These are phyloP conservation scores for Alviniconcha strummeri DNA, from an alignment of 2,888 invertebrate species.

Conservation along the genomic window DNA sequence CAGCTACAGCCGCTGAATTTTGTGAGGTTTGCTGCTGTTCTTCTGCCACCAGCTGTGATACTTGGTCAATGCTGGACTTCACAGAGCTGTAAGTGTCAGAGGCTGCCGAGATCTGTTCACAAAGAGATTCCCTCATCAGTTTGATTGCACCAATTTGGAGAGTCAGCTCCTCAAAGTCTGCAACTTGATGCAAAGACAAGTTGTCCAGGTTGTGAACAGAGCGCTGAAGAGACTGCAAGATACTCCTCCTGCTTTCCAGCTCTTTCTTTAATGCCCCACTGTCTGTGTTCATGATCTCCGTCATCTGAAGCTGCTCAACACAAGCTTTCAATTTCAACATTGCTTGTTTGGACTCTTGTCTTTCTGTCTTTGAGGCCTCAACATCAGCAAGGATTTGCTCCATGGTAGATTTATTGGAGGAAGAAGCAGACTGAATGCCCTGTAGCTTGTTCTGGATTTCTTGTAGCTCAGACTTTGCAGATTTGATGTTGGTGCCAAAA, in stretches of 20 bases:
- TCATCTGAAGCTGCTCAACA: constrained; percentile 27
- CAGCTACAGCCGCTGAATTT: neutral
- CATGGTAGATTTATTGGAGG: neutral
- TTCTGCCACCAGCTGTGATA: constrained; percentile 5
- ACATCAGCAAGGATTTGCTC: constrained; percentile 14
- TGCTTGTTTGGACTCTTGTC: constrained; percentile 19
- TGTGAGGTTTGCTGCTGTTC: constrained; percentile 1
- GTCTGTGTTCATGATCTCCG: constrained; percentile 27
- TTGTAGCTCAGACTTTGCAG: constrained; percentile 8
- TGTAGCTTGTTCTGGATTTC: neutral
- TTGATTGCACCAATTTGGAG: constrained; percentile 5
- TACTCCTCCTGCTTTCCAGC: constrained; percentile 29
- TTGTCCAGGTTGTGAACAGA: constrained; percentile 13
- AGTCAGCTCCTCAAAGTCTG: constrained; percentile 17
- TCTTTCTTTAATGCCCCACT: constrained; percentile 19
- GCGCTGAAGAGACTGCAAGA: constrained; percentile 16
- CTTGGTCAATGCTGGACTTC: constrained; percentile 2
- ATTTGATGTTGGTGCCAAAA: constrained; percentile 22
- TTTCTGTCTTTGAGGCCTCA: constrained; percentile 13
- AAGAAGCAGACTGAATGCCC: constrained; percentile 2
- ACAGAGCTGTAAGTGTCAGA: neutral
- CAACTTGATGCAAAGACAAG: neutral
- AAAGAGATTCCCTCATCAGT: constrained; percentile 9
- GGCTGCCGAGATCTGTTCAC: constrained; percentile 24
- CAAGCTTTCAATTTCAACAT: constrained; percentile 28